Evolutionary conservation across 1,140 invertebrate species (phyloP), one percentile per base, ranked within the genome.

Genomic region (Lineus longissimus): DNA sequence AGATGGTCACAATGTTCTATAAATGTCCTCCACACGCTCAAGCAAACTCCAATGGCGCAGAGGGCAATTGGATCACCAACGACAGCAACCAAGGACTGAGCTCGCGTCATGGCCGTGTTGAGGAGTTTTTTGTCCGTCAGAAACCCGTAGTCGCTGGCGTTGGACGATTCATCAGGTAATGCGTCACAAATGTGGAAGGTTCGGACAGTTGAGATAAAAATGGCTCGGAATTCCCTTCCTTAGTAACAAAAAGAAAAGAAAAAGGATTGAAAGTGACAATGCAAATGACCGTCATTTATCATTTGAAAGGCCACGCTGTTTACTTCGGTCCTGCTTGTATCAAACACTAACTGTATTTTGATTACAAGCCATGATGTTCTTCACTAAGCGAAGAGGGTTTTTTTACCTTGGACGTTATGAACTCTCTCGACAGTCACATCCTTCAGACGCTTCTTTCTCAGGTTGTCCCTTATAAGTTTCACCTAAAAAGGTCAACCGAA

Each of bases 61-160:
- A 79, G 62, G 0, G 91, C 90, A 0, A 93, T 86, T 0, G 92
- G 91, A 82, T 94, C 92, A 1, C 92, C 92, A 4, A 94, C 90
- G 6, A 93, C 90, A 1, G 89, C 91, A 0, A 95, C 90, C 45
- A 93, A 75, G 67, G 89, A 91, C 76, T 92, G 90, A 0, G 92
- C 91, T 63, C 92, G 80, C 0, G 92, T 94, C 9, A 95, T 87
- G 0, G 92, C 92, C 0, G 92, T 93, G 73, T 93, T 94, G 0
- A 94, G 73, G 0, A 94, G 82, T 70, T 91, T 89, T 0, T 88
- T 86, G 81, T 93, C 91, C 0, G 90, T 92, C 6, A 94, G 74
- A 74, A 94, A 93, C 0, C 91, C 91, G 73, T 90, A 91, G 73
- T 92, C 89, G 30, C 87, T 84, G 40, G 88, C 85, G 41, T 89